Evolutionary conservation across 1,140 invertebrate genomes (phyloP).

Genomic region (Sitodiplosis mosellana): DNA sequence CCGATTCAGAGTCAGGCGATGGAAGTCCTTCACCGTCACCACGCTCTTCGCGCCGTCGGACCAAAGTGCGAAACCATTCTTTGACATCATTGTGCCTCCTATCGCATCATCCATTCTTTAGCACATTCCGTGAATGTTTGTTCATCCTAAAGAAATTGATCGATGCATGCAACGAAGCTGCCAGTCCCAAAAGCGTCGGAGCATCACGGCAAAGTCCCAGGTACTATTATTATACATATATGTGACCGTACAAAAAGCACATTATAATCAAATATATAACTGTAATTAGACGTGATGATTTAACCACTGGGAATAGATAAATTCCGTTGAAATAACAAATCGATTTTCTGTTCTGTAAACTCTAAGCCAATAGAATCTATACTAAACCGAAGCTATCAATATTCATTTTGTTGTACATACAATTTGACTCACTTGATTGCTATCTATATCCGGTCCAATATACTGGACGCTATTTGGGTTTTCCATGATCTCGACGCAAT

Average conservation of each 20-base stretch:
- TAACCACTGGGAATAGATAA: background rate
- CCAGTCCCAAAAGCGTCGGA: slow-evolving; percentile 67
- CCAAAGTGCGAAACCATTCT: slow-evolving; percentile 70
- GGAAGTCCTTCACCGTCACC: slow-evolving; percentile 73
- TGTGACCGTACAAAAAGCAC: background rate
- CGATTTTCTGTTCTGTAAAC: too few species aligned
- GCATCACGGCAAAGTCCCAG: slow-evolving; percentile 69
- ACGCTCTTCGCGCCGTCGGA: slow-evolving; percentile 53
- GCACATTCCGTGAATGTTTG: slow-evolving; percentile 92
- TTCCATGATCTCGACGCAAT: too few species aligned
- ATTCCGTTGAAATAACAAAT: background rate
- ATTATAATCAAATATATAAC: background rate
- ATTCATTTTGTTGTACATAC: too few species aligned
- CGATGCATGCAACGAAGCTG: slow-evolving; percentile 91
- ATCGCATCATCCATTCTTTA: slow-evolving; percentile 98
- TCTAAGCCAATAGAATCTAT: too few species aligned
- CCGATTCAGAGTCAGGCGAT: slow-evolving; percentile 69
- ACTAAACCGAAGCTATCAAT: too few species aligned
- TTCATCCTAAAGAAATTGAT: slow-evolving; percentile 89
- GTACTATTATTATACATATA: slow-evolving; percentile 29
- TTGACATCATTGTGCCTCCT: slow-evolving; percentile 93
- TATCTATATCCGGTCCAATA: too few species aligned
- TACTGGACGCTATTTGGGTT: too few species aligned
- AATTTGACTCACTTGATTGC: too few species aligned
- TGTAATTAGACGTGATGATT: background rate